Evolutionary conservation across 2,888 invertebrate genomes (phyloP).

Genomic region (Microdon myrmicae): DNA sequence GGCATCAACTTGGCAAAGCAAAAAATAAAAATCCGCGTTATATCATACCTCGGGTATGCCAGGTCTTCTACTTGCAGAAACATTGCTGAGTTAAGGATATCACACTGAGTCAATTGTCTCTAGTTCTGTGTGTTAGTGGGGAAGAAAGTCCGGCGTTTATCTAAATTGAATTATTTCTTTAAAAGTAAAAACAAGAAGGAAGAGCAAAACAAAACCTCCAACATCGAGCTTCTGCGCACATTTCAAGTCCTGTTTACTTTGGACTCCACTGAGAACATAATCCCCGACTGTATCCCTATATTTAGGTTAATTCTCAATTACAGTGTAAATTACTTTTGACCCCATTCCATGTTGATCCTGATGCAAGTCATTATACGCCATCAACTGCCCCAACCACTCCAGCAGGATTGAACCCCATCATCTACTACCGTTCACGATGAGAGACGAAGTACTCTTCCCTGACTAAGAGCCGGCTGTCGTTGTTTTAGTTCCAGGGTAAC

Average conservation of each 20-base stretch:
- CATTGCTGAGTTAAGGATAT: slow-evolving; percentile 21
- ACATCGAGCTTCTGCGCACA: slow-evolving; percentile 11
- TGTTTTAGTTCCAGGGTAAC: slow-evolving; percentile 34
- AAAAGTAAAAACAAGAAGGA: too few species aligned
- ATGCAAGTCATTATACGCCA: slow-evolving; percentile 16
- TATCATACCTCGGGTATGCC: background rate
- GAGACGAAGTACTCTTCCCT: too few species aligned
- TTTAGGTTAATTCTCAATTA: slow-evolving; percentile 66
- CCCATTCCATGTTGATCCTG: slow-evolving; percentile 19
- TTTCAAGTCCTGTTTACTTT: slow-evolving; percentile 34
- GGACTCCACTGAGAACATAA: slow-evolving; percentile 26
- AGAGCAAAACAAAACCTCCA: too few species aligned
- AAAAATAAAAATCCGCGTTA: slow-evolving; percentile 13
- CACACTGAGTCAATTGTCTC: slow-evolving; percentile 21
- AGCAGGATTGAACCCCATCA: too few species aligned
- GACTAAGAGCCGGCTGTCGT: slow-evolving; percentile 7
- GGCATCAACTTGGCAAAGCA: too few species aligned
- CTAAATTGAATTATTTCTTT: slow-evolving; percentile 22
- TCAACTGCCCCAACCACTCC: background rate
- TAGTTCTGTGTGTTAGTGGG: slow-evolving; percentile 27
- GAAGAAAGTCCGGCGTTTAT: slow-evolving; percentile 25
- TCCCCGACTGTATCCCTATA: slow-evolving; percentile 54
- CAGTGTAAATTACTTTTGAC: slow-evolving; percentile 64
- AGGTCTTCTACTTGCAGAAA: slow-evolving; percentile 9
- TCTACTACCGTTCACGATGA: background rate